These are phyloP conservation scores for Nycteola revayana DNA, from an alignment of 2,888 invertebrate species.

Conservation along the genomic window DNA sequence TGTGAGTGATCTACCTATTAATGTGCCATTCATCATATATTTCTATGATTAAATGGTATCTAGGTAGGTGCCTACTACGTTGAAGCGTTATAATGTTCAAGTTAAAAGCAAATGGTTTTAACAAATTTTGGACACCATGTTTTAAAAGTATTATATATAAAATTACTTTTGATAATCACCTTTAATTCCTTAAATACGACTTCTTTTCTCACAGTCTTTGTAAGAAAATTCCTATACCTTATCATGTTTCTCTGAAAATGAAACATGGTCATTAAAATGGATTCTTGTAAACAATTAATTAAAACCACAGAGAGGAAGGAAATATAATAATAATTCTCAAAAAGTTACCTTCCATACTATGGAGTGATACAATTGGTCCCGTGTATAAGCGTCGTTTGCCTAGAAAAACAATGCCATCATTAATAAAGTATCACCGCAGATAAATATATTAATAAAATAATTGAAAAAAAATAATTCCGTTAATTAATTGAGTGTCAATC, in stretches of 20 bases:
- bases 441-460: slow-evolving; percentile 8
- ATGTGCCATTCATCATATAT: too few species aligned
- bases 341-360: slow-evolving; percentile 92
- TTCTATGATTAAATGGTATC: too few species aligned
- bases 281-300: slow-evolving; percentile 9
- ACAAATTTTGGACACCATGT: neutral
- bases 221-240: slow-evolving; percentile 86
- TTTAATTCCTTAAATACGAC: slow-evolving; percentile 89
- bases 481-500: too few species aligned
- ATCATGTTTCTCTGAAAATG: slow-evolving; percentile 87
- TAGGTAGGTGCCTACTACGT: too few species aligned
- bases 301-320: slow-evolving; percentile 26
- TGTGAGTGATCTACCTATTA: too few species aligned
- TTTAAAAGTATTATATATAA: neutral
- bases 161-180: slow-evolving; percentile 63
- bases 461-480: too few species aligned
- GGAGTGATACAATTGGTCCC: slow-evolving; percentile 92
- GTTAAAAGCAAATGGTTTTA: neutral
- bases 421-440: neutral
- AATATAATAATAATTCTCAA: slow-evolving; percentile 40
- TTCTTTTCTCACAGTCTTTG: slow-evolving; percentile 85
- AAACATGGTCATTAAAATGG: slow-evolving; percentile 12
- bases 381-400: slow-evolving; percentile 89
- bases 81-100: too few species aligned
- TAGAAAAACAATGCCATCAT: slow-evolving; percentile 42